Base-by-base conservation (phyloP, 2,797 vertebrate species). In the Pipistrellus pygmaeus region DNA sequence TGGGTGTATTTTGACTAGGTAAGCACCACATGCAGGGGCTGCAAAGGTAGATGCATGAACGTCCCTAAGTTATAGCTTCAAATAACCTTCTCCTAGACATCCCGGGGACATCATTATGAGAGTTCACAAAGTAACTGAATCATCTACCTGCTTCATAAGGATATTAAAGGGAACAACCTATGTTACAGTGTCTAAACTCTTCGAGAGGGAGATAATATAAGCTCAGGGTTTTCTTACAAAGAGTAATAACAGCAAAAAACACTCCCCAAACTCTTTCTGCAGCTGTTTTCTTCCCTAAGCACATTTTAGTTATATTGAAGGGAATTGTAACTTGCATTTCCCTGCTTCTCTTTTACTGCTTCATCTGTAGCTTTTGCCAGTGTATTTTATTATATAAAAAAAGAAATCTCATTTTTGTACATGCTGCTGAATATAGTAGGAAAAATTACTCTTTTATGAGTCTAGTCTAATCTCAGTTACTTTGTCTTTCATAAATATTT, bases 401-500 rank as follows among this genome's bases (percentile, higher is more conserved):
- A 80, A 91, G 90, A 23, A 93, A 23, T 73, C 78, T 91, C 44
- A 69, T 62, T 95, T 95, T 93, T 96, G 88, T 68, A 92, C 44
- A 78, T 85, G 84, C 48, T 94, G 86, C 90, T 96, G 93, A 94
- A 89, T 95, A 91, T 90, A 94, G 78, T 96, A 92, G 72, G 81
- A 73, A 25, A 87, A 95, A 96, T 97, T 93, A 94, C 86, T 96
- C 85, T 94, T 95, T 96, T 92, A 93, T 94, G 95, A 92, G 75
- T 92, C 96, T 93, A 80, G 83, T 93, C 44, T 44, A 44, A 82
- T 84, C 38, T 90, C 95, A 91, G 55, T 96, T 92, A 81, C 88
- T 96, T 92, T 95, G 88, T 62, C 51, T 93, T 94, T 96, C 93
- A 96, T 97, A 96, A 96, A 96, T 96, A 95, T 94, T 96, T 97